These are phyloP conservation scores for Ormyrus labotus DNA, from an alignment of 2,888 invertebrate genomes.

Conservation along the genomic window DNA sequence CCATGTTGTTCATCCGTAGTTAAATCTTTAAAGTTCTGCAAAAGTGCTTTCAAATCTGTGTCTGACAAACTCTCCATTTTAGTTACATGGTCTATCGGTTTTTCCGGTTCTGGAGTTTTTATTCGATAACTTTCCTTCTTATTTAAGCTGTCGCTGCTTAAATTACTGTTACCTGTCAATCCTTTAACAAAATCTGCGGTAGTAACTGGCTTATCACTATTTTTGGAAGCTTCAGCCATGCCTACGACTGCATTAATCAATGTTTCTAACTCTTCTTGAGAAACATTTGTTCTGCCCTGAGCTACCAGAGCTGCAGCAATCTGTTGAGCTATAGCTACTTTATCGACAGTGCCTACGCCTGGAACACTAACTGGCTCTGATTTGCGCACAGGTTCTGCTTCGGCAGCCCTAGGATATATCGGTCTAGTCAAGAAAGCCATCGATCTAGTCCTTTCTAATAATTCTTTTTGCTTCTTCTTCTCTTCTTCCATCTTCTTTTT, in stretches of 20 bases:
- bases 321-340: constrained; percentile 87
- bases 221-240: constrained; percentile 81
- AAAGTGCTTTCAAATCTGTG: constrained; percentile 85
- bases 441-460: constrained; percentile 65
- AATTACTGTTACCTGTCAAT: constrained; percentile 59
- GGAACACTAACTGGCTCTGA: constrained; percentile 80
- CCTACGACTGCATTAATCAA: constrained; percentile 88
- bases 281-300: constrained; percentile 89
- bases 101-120: constrained; percentile 43
- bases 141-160: constrained; percentile 14
- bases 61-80: constrained; percentile 87
- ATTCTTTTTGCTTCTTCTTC: constrained; percentile 68
- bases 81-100: constrained; percentile 72
- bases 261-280: constrained; percentile 86
- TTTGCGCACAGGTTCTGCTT: constrained; percentile 63
- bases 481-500: constrained; percentile 75
- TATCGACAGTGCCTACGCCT: constrained; percentile 86
- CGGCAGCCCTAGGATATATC: constrained; percentile 63
- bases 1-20: constrained; percentile 89
- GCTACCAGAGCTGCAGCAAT: constrained; percentile 87
- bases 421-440: constrained; percentile 62
- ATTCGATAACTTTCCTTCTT: constrained; percentile 40
- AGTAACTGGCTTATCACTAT: constrained; percentile 76
- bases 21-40: constrained; percentile 89
- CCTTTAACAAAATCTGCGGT: constrained; percentile 77